Base-by-base conservation (phyloP, 1,140 invertebrate species). In the Cotesia vestalis region DNA sequence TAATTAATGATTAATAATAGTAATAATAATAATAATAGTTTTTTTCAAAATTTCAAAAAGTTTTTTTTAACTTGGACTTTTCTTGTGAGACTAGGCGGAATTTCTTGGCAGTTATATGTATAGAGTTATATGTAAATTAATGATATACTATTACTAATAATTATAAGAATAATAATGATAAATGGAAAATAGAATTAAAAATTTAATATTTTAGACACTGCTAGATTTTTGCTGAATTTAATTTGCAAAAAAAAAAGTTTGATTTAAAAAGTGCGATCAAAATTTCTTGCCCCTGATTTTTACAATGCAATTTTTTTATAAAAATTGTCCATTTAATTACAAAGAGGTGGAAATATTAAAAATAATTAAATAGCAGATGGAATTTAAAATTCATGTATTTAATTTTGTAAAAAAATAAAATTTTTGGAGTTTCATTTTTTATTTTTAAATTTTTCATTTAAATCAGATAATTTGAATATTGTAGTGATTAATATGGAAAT, bases 51-150 rank as follows among this genome's bases (percentile, higher is more conserved):
- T 2, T 9, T 46, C 0, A 46, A 46, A 46, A 46, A 46, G 40
- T 9, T 17, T 69, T 78, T 78, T 83, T 62, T 36, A 4, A 36
- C 27, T 69, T 69, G 66, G 66, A 69, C 55, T 69, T 69, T 57
- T 69, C 52, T 5, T n/a, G 20, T 35, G 55, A 57, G 66, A 69
- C 36, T 40, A 8, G 8, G 46, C 52, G 64, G 20, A 17, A 51
- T 66, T 14, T 12, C 64, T 66, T 20, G 14, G 40, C 52, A 27
- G 40, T 66, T 66, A 66, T 14, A 55, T 66, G 14, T 55, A 52
- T 51, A 51, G 52, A 66, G 34, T 66, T 3, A 27, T 17, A 14
- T 66, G 52, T 66, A 51, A 66, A 52, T 66, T 66, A 66, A 52
- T 66, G 11, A 38, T 35, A 27, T 27, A 27, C 27, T 27, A 27